Percentiles rank a stretch among this genome's conserved stretches.
Evolutionary conservation across 2,797 vertebrate genomes (phyloP).

Genomic region (Notolepis coatsorum): DNA sequence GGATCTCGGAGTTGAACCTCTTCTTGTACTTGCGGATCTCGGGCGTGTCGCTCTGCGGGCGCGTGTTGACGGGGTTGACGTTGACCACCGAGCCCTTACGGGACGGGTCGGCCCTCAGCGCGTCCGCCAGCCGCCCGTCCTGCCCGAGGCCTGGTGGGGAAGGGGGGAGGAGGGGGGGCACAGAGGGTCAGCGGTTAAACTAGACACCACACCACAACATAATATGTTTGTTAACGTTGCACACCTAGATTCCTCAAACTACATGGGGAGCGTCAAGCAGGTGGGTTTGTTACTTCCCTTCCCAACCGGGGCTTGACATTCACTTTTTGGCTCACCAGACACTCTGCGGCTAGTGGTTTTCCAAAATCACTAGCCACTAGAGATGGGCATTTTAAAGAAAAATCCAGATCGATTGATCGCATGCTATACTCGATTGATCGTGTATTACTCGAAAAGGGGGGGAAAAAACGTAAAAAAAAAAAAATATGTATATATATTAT

Average conservation of each 20-base stretch:
- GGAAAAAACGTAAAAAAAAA: no score
- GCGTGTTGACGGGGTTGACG: conserved; percentile 91
- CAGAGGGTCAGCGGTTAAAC: background rate
- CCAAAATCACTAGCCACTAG: no score
- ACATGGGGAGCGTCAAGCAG: background rate
- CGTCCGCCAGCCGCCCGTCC: conserved; percentile 90
- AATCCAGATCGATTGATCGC: no score
- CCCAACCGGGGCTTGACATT: background rate
- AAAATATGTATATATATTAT: no score
- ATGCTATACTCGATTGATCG: no score
- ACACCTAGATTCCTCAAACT: no score
- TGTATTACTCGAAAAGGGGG: no score
- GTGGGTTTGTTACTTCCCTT: background rate
- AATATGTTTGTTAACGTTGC: background rate
- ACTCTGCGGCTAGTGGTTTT: no score
- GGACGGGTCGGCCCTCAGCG: conserved; percentile 86
- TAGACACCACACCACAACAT: background rate
- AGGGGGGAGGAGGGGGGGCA: background rate
- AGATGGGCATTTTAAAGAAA: no score
- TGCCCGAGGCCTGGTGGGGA: conserved; percentile 76
- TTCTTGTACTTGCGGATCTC: conserved; percentile 97
- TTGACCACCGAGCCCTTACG: conserved; percentile 93
- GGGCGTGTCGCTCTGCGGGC: conserved; percentile 90
- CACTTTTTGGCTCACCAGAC: background rate
- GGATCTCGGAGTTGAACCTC: conserved; percentile 93